Evolutionary conservation across 2,113 vertebrate genomes (phyloP).

Genomic region (Pan paniscus): DNA sequence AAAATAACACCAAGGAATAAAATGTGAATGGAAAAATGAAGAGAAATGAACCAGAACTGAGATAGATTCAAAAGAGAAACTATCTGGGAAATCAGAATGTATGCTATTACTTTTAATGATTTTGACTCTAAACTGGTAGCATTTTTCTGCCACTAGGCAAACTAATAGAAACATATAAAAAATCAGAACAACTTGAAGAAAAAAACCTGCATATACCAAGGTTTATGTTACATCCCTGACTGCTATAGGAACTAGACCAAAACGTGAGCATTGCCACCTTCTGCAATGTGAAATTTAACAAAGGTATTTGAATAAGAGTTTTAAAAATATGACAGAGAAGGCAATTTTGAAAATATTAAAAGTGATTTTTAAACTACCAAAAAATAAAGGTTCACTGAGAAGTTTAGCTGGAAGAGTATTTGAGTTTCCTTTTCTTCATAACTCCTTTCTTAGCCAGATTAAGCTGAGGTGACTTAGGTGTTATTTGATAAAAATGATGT

Average conservation of each 20-base stretch:
- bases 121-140: neutral
- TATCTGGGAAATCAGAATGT: neutral
- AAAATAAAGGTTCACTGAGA: neutral
- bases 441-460: neutral
- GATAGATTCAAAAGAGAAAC: neutral
- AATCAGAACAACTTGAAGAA: neutral
- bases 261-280: neutral
- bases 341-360: neutral
- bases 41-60: slow-evolving; percentile 30
- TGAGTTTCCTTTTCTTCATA: neutral
- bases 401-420: neutral
- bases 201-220: neutral
- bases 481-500: neutral
- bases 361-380: neutral
- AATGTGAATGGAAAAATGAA: slow-evolving; percentile 10
- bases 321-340: neutral
- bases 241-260: neutral
- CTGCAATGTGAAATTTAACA: neutral
- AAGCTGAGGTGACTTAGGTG: neutral
- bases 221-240: neutral
- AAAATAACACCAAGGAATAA: slow-evolving; percentile 45
- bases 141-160: neutral
- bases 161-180: neutral
- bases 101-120: neutral
- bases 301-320: neutral